Base-by-base conservation (phyloP, 2,888 invertebrate species). In the Cryptosula pallasiana region DNA sequence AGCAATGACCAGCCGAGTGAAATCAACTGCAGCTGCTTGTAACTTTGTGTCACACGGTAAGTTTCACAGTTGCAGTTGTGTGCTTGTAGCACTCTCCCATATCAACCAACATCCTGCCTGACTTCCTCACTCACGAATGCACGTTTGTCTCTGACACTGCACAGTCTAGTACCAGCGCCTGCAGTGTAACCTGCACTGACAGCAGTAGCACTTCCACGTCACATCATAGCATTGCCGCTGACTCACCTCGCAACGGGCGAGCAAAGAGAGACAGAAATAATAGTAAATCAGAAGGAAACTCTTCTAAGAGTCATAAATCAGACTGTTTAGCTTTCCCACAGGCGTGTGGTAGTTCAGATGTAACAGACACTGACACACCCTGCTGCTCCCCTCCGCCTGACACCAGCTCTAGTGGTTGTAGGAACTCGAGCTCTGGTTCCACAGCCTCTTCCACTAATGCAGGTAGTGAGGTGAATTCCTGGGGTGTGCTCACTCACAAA, bases 401-500 rank as follows among this genome's bases (percentile, higher is more conserved):
- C 45, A 5, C 9, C 45, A 13, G 9, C 5, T 45, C 45, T 20
- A 45, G 20, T 45, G 9, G 20, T 13, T 45, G 5, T 20, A 13
- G 45, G 9, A 45, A 45, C 20, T n/a, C n/a, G n/a, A 45, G 5
- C 9, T 45, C 45, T 45, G 45, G 9, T 20, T 13, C 9, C 45
- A 45, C 45, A 45, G 5, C 45, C 20, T 13, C 9, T 5, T 5
- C 45, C 20, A 20, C 45, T 45, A 5, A 45, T 13, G 9, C 45
- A 13, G 45, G 45, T 45, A n/a, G n/a, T n/a, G 2, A 32, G n/a
- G 32, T 29, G 2, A 9, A 13, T 2, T 5, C 29, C 13, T 36
- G 45, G 45, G 55, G 36, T 13, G 25, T 36, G 32, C 70, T 70
- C 35, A 70, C 35, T 35, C 70, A 70, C 25, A 23, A 36, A 45